Evolutionary conservation across 2,888 invertebrate species (phyloP).

Genomic region (Margaritifera margaritifera): DNA sequence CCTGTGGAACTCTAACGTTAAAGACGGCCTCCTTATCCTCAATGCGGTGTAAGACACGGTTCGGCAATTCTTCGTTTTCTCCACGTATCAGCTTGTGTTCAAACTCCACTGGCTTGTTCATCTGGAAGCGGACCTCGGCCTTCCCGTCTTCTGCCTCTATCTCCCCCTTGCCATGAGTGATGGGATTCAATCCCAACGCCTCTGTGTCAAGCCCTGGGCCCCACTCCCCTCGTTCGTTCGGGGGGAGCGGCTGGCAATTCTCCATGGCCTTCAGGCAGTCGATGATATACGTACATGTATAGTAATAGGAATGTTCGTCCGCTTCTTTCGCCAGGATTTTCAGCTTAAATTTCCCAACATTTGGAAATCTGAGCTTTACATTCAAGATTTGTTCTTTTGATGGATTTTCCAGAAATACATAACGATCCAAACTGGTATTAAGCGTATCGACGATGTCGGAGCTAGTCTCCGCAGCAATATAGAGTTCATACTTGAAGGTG

Average conservation of each 20-base stretch:
- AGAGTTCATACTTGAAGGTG: conserved; percentile 48
- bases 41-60: conserved; percentile 48
- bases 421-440: conserved; percentile 39
- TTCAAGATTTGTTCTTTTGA: conserved; percentile 39
- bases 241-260: conserved; percentile 53
- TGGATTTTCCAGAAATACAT: conserved; percentile 53
- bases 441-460: conserved; percentile 33
- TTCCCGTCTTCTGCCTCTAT: conserved; percentile 57
- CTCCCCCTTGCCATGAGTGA: conserved; percentile 54
- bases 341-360: conserved; percentile 49
- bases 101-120: conserved; percentile 51
- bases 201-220: conserved; percentile 62
- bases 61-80: conserved; percentile 43
- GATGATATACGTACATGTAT: conserved; percentile 49
- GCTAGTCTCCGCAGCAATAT: conserved; percentile 35
- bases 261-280: conserved; percentile 35
- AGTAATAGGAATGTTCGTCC: conserved; percentile 40
- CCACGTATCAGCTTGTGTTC: conserved; percentile 52
- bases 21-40: conserved; percentile 55
- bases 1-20: conserved; percentile 50
- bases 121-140: conserved; percentile 58
- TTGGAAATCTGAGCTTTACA: conserved; percentile 47
- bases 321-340: conserved; percentile 54
- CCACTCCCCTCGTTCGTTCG: conserved; percentile 65
- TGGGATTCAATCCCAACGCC: conserved; percentile 54